Evolutionary conservation across 2,888 invertebrate genomes (phyloP).

Genomic region (Escarpia spicata): DNA sequence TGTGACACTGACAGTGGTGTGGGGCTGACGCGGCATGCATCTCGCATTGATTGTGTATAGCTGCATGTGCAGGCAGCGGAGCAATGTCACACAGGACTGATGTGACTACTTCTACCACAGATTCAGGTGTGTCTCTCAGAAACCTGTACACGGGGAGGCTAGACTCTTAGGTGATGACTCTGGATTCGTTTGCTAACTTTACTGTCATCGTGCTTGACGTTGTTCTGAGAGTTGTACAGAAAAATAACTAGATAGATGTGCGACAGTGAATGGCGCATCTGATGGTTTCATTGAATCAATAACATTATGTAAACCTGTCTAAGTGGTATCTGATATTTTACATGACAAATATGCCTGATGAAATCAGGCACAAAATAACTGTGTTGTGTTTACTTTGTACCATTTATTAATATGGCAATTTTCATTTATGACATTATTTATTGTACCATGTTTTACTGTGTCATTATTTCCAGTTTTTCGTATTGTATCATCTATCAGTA

Average conservation of each 20-base stretch:
- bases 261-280: neutral
- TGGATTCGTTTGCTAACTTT: neutral
- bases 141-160: neutral
- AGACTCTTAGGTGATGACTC: neutral
- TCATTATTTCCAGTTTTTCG: neutral
- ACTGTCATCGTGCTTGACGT: neutral
- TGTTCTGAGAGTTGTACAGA: neutral
- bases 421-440: no score
- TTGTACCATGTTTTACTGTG: neutral
- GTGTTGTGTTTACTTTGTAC: neutral
- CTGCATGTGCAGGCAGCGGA: neutral
- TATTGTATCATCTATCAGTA: neutral
- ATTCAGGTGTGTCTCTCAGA: neutral
- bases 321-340: neutral
- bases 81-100: neutral
- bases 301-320: neutral
- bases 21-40: neutral
- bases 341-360: neutral
- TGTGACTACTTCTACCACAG: neutral
- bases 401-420: neutral
- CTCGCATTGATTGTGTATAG: neutral
- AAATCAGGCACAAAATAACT: neutral
- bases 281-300: slow-evolving; percentile 6
- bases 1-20: neutral
- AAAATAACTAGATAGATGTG: neutral